Evolutionary conservation across 2,113 vertebrate genomes (phyloP), one percentile per base, ranked within the genome.

Genomic region (Ciconia stormi): DNA sequence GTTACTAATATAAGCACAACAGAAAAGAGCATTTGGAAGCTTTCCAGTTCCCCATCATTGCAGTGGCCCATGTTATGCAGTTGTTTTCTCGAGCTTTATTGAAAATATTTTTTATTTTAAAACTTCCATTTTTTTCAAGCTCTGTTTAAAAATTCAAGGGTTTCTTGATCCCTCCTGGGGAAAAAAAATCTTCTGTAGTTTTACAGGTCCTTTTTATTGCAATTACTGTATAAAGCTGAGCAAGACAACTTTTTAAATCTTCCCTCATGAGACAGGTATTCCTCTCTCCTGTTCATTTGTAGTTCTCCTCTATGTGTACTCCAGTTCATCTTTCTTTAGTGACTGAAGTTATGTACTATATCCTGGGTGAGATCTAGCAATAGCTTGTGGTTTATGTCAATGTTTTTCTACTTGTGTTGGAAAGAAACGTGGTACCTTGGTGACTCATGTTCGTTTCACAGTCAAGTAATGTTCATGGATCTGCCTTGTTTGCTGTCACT

Each of bases 101-200:
- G 80, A 46, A 87, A 86, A 58, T 80, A 53, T 58, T 67, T 84
- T 91, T 79, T 58, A 42, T 85, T 82, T 94, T n/a, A 66, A 77
- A 46, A 50, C 26, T 56, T 61, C 8, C 44, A 0, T 2, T n/a
- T 90, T 93, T 72, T 46, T 23, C 36, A 89, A 77, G 13, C 15
- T 70, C 52, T 93, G 5, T 38, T 91, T 55, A 93, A 94, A 93
- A 89, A 83, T 91, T 69, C 59, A 93, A 72, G 89, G 63, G 29
- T 70, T 90, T 95, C 29, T 69, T 78, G 7, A 49, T 83, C 29
- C 20, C 63, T 93, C 69, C 69, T 77, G 67, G 32, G 40, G 17
- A 8, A 7, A 6, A 18, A 29, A 69, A 56, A 10, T 25, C 46
- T 78, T 87, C 46, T 73, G 12, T 70, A 77, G 34, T 77, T 83